Evolutionary conservation across 2,888 invertebrate species (phyloP).

Genomic region (Teleogryllus oceanicus): DNA sequence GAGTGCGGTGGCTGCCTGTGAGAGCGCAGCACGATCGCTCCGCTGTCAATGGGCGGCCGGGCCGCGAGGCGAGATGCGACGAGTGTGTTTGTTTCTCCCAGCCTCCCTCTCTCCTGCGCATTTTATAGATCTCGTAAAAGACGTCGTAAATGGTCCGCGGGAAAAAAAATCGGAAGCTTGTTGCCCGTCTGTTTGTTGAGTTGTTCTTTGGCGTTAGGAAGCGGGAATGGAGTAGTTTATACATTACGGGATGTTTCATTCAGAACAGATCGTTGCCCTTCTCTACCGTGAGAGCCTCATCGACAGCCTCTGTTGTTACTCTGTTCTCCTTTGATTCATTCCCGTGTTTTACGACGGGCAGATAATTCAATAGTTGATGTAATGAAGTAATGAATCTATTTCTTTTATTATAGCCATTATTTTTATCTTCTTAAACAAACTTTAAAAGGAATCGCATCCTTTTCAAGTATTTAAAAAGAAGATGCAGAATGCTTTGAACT

Average conservation of each 20-base stretch:
- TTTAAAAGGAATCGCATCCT: too few relatives aligned
- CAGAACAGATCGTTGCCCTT: background rate
- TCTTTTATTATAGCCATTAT: too few relatives aligned
- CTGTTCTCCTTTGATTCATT: too few relatives aligned
- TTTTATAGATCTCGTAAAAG: slow-evolving; percentile 18
- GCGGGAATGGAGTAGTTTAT: slow-evolving; percentile 1
- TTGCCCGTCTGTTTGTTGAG: background rate
- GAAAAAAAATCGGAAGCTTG: background rate
- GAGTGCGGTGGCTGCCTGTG: background rate
- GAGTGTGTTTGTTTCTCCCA: background rate
- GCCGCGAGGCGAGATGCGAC: background rate
- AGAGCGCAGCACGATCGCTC: background rate
- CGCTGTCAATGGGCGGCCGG: background rate
- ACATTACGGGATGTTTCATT: slow-evolving; percentile 2
- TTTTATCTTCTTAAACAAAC: too few relatives aligned
- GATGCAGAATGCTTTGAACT: too few relatives aligned
- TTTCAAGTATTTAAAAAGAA: too few relatives aligned
- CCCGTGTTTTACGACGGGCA: too few relatives aligned
- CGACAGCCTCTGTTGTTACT: too few relatives aligned
- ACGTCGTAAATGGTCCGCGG: background rate
- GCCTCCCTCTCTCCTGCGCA: background rate
- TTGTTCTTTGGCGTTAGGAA: background rate
- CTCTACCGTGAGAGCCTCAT: too few relatives aligned
- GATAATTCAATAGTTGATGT: too few relatives aligned
- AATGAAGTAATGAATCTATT: too few relatives aligned